phyloP scores from a whole-genome alignment of 2,888 invertebrate genomes.

The Cecidostiba fungosa region DNA sequence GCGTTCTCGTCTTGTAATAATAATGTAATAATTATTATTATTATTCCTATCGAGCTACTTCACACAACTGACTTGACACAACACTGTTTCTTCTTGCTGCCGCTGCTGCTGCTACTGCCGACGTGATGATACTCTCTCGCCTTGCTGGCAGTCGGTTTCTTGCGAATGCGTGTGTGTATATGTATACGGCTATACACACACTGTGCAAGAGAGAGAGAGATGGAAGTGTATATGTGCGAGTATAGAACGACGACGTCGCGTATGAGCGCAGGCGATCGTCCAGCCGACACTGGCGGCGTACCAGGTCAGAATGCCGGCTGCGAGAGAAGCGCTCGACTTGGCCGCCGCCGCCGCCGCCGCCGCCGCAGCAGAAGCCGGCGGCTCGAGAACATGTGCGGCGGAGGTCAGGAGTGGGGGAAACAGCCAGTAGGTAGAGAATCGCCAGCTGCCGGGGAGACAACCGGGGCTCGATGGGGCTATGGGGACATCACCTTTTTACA shows the following conservation, averaged over 20 bases:
- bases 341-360: conserved; percentile 61
- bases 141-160: background rate
- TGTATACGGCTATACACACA: background rate
- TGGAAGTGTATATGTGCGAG: background rate
- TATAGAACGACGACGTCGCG: background rate
- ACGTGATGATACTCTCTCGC: background rate
- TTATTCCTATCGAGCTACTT: background rate
- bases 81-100: conserved; percentile 49
- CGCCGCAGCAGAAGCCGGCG: conserved; percentile 48
- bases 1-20: background rate
- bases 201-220: background rate
- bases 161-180: background rate
- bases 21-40: too few relatives aligned
- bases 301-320: conserved; percentile 77
- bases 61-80: conserved; percentile 48
- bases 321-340: conserved; percentile 47
- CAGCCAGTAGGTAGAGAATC: conserved; percentile 11
- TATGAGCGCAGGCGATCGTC: conserved; percentile 63
- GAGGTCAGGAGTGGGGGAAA: background rate
- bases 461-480: background rate
- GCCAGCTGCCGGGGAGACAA: conserved; percentile 13
- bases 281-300: conserved; percentile 78
- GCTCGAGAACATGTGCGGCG: conserved; percentile 14
- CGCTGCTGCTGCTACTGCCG: background rate
- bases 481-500: background rate